Evolutionary conservation across 2,797 vertebrate species (phyloP).

Genomic region (Crotalus adamanteus): DNA sequence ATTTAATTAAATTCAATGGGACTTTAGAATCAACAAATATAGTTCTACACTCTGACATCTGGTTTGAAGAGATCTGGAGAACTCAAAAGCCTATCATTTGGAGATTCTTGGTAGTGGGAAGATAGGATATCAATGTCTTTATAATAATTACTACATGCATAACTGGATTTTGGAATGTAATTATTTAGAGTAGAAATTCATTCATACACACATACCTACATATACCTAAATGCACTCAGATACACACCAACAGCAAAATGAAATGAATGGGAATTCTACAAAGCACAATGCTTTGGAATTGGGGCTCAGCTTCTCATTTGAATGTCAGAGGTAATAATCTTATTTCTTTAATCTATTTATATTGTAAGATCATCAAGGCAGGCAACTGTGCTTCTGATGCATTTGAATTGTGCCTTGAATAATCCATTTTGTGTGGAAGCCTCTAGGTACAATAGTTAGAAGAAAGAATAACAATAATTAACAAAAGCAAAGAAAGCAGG

Average conservation of each 20-base stretch:
- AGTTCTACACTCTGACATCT: background rate
- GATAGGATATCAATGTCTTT: background rate
- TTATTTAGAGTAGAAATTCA: background rate
- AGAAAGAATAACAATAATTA: conserved; percentile 36
- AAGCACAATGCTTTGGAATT: background rate
- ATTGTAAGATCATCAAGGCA: background rate
- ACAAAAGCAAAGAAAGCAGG: conserved; percentile 9
- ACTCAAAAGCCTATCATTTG: background rate
- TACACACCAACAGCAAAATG: background rate
- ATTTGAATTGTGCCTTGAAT: conserved; percentile 2
- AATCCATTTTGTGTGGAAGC: conserved; percentile 4
- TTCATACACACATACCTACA: background rate
- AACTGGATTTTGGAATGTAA: background rate
- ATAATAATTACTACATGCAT: background rate
- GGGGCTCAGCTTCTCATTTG: background rate
- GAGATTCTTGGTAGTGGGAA: background rate
- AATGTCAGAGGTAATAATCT: background rate
- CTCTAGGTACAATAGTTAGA: background rate
- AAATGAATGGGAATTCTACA: background rate
- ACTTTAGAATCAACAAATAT: background rate
- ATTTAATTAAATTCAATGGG: background rate
- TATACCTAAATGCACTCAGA: background rate
- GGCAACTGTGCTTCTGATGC: background rate
- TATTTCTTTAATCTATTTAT: conserved; percentile 21
- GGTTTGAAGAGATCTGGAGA: background rate